Evolutionary conservation across 2,113 vertebrate species (phyloP), one percentile per base, ranked within the genome.

Genomic region (Choloepus hoffmanni): DNA sequence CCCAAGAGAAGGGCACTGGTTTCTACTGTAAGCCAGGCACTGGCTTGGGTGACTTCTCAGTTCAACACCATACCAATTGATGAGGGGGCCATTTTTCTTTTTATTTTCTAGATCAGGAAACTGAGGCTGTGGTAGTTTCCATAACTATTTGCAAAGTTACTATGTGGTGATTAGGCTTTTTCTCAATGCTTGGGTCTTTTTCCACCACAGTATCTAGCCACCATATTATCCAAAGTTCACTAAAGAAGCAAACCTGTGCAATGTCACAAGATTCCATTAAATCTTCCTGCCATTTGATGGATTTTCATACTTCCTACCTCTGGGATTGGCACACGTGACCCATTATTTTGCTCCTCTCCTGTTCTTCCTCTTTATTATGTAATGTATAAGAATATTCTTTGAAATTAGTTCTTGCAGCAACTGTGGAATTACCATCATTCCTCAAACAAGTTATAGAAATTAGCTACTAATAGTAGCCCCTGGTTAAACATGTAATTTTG

Each of bases 401-500:
- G 45, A 91, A 63, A 60, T 53, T 30, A 93, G 45, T 81, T 53
- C 36, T 90, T 89, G 60, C 6, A 10, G 48, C 48, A 91, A 81
- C 40, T 40, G 76, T 60, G 53, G 26, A 83, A 74, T 90, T 74
- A 88, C 33, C 13, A 92, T 26, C 7, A 73, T 82, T 88, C 16
- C 82, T 95, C 62, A 77, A 78, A 92, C 23, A 55, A 93, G 30
- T 87, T 78, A 85, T 33, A 23, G 55, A 76, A 96, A 48, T 58
- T 63, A 89, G 45, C 55, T 85, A 33, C 58, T 62, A 89, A 24
- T 2, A 62, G 30, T 16, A 6, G n/a, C 45, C 60, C 45, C 19
- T 55, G 55, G 55, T 48, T 92, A 82, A 92, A 91, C 24, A 88
- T 74, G 43, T 81, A 65, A 81, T 65, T 92, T 73, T 96, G 60